Base-by-base conservation (phyloP, 2,797 vertebrate genomes). In the Crenichthys baileyi region DNA sequence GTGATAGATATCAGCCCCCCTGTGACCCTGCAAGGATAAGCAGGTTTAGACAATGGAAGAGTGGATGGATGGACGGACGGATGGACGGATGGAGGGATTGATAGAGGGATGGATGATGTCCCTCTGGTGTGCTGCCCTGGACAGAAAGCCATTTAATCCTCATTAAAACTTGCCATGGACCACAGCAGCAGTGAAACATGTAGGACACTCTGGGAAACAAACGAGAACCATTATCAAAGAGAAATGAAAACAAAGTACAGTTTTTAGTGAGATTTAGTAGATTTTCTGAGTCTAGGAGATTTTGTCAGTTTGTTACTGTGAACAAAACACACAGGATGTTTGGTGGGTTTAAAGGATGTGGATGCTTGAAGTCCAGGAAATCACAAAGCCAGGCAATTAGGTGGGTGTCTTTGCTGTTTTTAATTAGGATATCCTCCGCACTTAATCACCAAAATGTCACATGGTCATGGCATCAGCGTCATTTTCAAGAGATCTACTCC, bases 381-480 rank as follows among this genome's bases (percentile, higher is more conserved):
- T 90, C 78, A 87, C 88, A 80, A 79, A 84, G 77, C 81, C 65
- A 16, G 77, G 90, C 88, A 93, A 92, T 89, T 92, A 92, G 80
- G 83, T 31, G 82, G 80, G 84, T 81, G 85, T 75, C 63, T 80
- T 75, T 85, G 78, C 67, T 74, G 70, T 85, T 84, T 81, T 85
- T 87, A 84, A 91, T 79, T 74, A 89, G 93, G 94, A 94, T 91
- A 92, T 95, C 93, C 94, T 94, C 89, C 79, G 79, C 68, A 67
- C 72, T 85, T 82, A 86, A 85, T 79, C 78, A 79, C 20, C 31
- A 48, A 46, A 56, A 56, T 78, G 77, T 86, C 88, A 90, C 85
- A 81, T 89, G 88, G 88, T 83, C 16, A 53, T 79, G 44, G 81
- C 83, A 68, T 73, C 51, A 31, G 68, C 68, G 82, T 68, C 78